Evolutionary conservation across 2,888 invertebrate genomes (phyloP), one percentile per base, ranked within the genome.

Genomic region (Andrena flavipes): DNA sequence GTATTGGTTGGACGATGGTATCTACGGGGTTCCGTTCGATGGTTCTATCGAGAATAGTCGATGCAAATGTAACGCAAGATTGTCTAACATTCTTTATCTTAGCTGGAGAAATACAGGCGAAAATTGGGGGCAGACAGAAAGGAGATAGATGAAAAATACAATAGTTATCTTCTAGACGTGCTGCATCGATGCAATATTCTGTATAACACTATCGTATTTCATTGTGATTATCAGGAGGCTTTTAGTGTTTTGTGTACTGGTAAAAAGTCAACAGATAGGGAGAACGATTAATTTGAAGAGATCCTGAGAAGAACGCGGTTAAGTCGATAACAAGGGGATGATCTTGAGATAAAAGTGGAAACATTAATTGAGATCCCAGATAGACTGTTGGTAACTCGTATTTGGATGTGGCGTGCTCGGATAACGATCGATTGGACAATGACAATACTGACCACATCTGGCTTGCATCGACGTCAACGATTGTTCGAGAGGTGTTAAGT

Each of bases 291-390:
- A 88, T 89, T 84, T 80, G 77, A 76, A 59, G 80, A 80, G 80
- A 84, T 78, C 75, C 64, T 65, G 59, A 56, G 80, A 81, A 80
- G 33, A 85, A 76, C 80, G 76, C 73, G 62, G 82, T 85, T 84
- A 82, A 86, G 88, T 91, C 90, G 91, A 92, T 92, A 91, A 92
- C 90, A 91, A 90, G 89, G 90, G 90, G 88, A 91, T 89, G 91
- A 92, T 91, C 86, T 84, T 76, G 83, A 84, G 92, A 92, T 92
- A 91, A 92, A 87, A 85, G 86, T 82, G 82, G 87, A 82, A 89
- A 86, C 90, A 92, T 93, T 92, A 93, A 92, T 93, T 92, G 91
- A 92, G 92, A 92, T 92, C 91, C 87, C 84, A 90, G 92, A 93
- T 93, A 92, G 81, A 88, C 83, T 76, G 87, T 5, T 87, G 85